These are phyloP conservation scores for Leptopilina clavipes DNA, from an alignment of 1,140 invertebrate genomes.

Conservation along the genomic window DNA sequence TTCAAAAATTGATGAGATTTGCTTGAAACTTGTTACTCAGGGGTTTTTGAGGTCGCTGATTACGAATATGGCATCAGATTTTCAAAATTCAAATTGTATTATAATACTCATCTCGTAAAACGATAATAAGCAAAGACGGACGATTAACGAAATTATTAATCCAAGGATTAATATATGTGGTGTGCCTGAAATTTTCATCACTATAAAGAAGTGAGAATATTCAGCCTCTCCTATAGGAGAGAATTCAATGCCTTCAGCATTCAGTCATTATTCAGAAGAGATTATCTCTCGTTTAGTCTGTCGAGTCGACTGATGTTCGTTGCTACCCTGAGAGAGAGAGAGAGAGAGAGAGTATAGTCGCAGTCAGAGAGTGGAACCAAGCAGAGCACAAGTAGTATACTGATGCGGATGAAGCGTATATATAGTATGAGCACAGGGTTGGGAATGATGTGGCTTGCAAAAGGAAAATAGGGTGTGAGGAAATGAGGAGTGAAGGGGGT, in stretches of 20 bases:
- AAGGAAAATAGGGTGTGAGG: background rate
- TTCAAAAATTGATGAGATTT: no score
- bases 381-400: constrained; percentile 39
- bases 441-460: background rate
- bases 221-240: background rate
- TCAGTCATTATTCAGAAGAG: constrained; percentile 48
- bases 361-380: constrained; percentile 2
- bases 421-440: constrained; percentile 21
- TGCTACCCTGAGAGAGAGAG: no score
- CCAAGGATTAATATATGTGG: no score
- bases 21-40: no score
- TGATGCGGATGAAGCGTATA: constrained; percentile 18
- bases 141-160: no score
- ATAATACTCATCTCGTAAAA: no score
- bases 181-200: no score
- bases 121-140: no score
- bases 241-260: background rate
- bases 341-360: background rate
- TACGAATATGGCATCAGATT: no score
- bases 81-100: no score
- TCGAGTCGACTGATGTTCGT: constrained; percentile 45
- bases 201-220: background rate
- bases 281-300: constrained; percentile 52
- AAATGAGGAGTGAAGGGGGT: no score
- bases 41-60: no score